Percentiles rank a stretch among this genome's conserved stretches.
Conservation (phyloP, 2,888 invertebrate species). For the Drosophila peninsularis region DNA sequence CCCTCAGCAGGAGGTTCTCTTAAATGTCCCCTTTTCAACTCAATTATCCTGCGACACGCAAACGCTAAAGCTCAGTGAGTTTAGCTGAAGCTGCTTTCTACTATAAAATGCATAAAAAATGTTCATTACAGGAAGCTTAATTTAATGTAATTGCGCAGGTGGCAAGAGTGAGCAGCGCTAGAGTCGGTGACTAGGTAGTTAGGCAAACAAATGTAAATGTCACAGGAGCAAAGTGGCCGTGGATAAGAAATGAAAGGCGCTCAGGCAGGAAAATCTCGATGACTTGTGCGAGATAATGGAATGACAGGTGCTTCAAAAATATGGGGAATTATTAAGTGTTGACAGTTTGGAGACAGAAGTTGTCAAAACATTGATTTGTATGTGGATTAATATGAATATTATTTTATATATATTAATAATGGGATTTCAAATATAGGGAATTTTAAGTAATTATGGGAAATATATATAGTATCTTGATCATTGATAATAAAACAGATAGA, state of each 20-base stretch:
- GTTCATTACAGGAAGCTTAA: constrained; percentile 70
- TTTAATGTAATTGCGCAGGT: constrained; percentile 56
- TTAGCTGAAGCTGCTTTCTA: constrained; percentile 25
- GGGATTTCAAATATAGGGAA: not conserved
- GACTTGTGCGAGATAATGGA: not conserved
- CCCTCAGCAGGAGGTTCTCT: not conserved
- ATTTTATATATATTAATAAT: not conserved
- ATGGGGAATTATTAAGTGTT: not conserved
- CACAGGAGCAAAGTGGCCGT: constrained; percentile 39
- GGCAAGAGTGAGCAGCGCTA: not conserved
- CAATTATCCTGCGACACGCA: constrained; percentile 68
- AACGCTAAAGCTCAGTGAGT: constrained; percentile 31
- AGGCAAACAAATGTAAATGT: constrained; percentile 41
- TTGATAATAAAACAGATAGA: too few relatives aligned
- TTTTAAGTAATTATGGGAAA: not conserved
- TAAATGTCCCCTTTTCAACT: constrained; percentile 49
- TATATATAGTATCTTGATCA: not conserved
- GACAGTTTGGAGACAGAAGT: not conserved
- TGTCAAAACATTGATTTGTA: not conserved
- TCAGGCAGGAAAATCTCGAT: not conserved
- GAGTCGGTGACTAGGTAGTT: constrained; percentile 7
- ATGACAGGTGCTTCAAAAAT: not conserved
- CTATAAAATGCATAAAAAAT: constrained; percentile 49
- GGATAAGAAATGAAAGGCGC: constrained; percentile 30
- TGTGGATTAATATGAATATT: not conserved